Conservation (phyloP, 2,113 vertebrate species). For the Notechis scutatus region DNA sequence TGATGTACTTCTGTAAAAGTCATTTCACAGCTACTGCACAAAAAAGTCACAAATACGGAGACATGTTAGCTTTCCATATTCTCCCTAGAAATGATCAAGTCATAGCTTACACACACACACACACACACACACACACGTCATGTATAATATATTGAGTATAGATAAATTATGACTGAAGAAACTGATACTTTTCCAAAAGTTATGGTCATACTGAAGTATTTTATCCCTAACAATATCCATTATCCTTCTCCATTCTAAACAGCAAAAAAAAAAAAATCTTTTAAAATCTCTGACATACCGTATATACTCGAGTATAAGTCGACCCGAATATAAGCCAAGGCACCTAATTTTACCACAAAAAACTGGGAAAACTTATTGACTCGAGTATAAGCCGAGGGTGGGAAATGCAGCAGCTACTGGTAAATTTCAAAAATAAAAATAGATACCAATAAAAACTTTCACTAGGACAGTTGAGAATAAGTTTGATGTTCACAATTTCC, state of each 20-base stretch:
- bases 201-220: background rate
- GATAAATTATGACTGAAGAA: background rate
- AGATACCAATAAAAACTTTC: too few relatives aligned
- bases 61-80: background rate
- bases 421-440: too few relatives aligned
- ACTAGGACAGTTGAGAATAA: too few relatives aligned
- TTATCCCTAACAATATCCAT: background rate
- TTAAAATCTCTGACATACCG: background rate
- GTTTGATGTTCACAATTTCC: too few relatives aligned
- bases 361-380: too few relatives aligned
- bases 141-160: too few relatives aligned
- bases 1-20: background rate
- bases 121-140: background rate
- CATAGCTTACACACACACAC: background rate
- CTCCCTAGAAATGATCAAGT: background rate
- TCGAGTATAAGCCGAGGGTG: too few relatives aligned
- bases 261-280: background rate
- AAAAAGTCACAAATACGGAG: background rate
- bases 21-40: background rate
- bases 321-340: too few relatives aligned
- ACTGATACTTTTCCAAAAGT: background rate
- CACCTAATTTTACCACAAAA: too few relatives aligned
- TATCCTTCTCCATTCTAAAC: background rate
- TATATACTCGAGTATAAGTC: too few relatives aligned
- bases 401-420: too few relatives aligned